Percentiles rank a stretch among this genome's conserved stretches.
Conservation (phyloP, 2,113 vertebrate species). For the Aramus guarauna region DNA sequence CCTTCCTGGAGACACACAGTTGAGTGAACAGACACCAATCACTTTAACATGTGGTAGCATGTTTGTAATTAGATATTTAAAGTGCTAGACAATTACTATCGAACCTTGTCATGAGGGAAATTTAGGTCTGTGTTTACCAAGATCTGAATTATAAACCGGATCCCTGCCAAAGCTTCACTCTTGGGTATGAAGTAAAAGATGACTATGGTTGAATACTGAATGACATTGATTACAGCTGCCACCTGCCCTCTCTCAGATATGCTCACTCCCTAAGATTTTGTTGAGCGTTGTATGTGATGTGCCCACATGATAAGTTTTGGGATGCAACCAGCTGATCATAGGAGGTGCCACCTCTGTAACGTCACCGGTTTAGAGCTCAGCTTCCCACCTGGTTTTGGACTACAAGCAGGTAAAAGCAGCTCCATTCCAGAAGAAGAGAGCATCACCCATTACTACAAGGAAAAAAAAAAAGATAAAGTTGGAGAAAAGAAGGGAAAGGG, state of each 20-base stretch:
- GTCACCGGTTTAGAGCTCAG: background rate
- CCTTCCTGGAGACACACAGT: conserved; percentile 55
- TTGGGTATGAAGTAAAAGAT: background rate
- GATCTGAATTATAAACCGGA: conserved; percentile 24
- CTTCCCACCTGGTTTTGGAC: background rate
- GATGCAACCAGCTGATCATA: background rate
- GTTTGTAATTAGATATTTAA: conserved; percentile 64
- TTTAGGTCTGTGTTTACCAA: conserved; percentile 17
- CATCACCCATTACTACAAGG: background rate
- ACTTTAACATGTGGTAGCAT: conserved; percentile 52
- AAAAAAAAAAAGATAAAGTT: background rate
- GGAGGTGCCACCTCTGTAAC: background rate
- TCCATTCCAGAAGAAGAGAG: background rate
- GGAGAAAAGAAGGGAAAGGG: background rate
- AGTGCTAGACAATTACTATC: conserved; percentile 50
- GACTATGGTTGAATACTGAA: background rate
- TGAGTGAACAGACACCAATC: conserved; percentile 44
- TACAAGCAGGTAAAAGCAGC: background rate
- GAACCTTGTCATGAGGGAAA: conserved; percentile 25
- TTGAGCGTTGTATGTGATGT: background rate
- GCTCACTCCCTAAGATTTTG: background rate
- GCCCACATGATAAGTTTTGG: background rate
- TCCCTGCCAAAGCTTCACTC: conserved; percentile 21
- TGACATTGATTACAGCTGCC: background rate
- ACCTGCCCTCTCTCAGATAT: background rate